Base-by-base conservation (phyloP, 2,888 invertebrate species). In the Labia minor region DNA sequence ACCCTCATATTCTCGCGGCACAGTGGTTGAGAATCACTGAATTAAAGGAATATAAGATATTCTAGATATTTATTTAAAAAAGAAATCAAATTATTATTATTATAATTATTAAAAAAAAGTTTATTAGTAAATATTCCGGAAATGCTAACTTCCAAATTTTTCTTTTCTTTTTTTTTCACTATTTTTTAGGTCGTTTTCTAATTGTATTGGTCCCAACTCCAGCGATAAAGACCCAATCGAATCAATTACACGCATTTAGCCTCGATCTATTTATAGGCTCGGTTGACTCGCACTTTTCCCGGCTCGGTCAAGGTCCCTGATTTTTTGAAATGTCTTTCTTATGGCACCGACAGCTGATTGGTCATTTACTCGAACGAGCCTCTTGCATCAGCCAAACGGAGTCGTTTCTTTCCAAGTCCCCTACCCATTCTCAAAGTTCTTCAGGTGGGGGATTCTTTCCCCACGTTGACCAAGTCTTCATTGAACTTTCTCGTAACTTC, bases 251-350 rank as follows among this genome's bases (percentile, higher is more conserved):
- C 49, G 49, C 26, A 14, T 49, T 49, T 49, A 49, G 49, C 49
- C 49, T 49, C 49, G 49, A 49, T 49, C 49, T 49, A 49, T 49
- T 49, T 49, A n/a, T 49, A 49, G 49, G 49, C 49, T 49, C 49
- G 14, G n/a, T 16, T 49, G 49, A 49, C 16, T 16, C 49, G 49
- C 16, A 49, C 49, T 49, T 49, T 49, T 49, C 16, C 49, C 49
- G 49, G 14, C 16, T 16, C 49, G 49, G 49, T 49, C 49, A 49
- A 49, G 49, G 49, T 49, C 49, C n/a, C n/a, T n/a, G 49, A 49
- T 49, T 49, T 33, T 49, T 49, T 49, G 49, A 49, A 49, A 49
- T 49, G 49, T 49, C 16, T 11, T 49, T 49, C 49, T 49, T 49
- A 14, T 26, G 49, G 49, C 49, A 10, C n/a, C n/a, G 16, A 49